Evolutionary conservation across 2,113 vertebrate genomes (phyloP).

Genomic region (Hippocampus barbouri): DNA sequence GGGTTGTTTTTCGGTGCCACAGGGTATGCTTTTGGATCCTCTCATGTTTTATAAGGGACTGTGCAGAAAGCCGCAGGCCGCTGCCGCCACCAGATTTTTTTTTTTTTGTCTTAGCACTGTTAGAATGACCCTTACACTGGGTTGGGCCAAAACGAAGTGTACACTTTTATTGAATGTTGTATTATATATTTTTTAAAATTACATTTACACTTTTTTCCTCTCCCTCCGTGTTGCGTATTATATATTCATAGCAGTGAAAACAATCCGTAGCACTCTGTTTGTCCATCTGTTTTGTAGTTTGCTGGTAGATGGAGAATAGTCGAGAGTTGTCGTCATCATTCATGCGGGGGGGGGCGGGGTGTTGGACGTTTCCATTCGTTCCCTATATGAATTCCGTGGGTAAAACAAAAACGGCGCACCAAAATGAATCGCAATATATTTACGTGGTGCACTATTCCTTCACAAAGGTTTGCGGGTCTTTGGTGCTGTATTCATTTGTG

Average conservation of each 20-base stretch:
- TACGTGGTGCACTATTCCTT: too few relatives aligned
- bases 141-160: not conserved
- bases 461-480: too few relatives aligned
- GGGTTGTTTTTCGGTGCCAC: conserved; percentile 17
- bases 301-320: too few relatives aligned
- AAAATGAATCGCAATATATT: too few relatives aligned
- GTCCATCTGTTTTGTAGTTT: too few relatives aligned
- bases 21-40: conserved; percentile 14
- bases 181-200: not conserved
- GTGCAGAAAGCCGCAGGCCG: not conserved
- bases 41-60: not conserved
- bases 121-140: not conserved
- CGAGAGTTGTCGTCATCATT: too few relatives aligned
- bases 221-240: not conserved
- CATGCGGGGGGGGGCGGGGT: too few relatives aligned
- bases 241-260: not conserved
- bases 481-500: not conserved
- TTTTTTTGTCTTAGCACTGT: not conserved
- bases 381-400: too few relatives aligned
- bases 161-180: not conserved
- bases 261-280: not conserved
- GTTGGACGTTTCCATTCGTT: too few relatives aligned
- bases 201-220: not conserved
- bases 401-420: too few relatives aligned
- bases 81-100: not conserved